Base-by-base conservation (phyloP, 2,113 vertebrate genomes). In the Chrysochloris asiatica region DNA sequence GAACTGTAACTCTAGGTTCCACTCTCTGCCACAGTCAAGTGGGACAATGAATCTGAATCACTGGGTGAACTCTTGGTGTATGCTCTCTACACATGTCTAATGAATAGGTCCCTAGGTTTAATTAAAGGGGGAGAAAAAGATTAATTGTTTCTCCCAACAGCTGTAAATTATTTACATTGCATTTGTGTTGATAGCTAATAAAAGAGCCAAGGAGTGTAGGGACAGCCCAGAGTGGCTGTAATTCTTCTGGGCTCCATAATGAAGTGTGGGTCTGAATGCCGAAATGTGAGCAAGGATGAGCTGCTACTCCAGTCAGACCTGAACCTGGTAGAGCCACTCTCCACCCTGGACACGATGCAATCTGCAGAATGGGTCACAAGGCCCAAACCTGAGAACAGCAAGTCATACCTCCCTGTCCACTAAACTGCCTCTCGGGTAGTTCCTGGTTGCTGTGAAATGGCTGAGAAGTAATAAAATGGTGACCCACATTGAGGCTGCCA, bases 131-230 rank as follows among this genome's bases (percentile, higher is more conserved):
- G 33, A 81, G 92, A 81, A 69, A 89, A 83, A 89, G 76, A 95
- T 95, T 52, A 95, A 90, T 95, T 93, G 63, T 83, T 63, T 92
- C 87, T 92, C 54, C 16, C 92, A 94, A 84, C 43, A 94, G 91
- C 71, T 93, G 76, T 85, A 95, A 90, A 95, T 96, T 95, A 95
- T 96, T 97, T 97, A 90, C 33, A 14, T 94, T 93, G 81, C 61
- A 30, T 83, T 93, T 96, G 81, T 93, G 50, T 73, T 65, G 92
- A 88, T 93, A 56, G 61, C 50, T 91, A 95, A 91, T 91, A 84
- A 96, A 95, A 95, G 91, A 47, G 1, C 52, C 43, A 85, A 92
- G 52, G 78, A 48, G n/a, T 30, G 71, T 80, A 26, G 80, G 83
- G 75, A 71, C 17, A 94, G n/a, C 52, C 26, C 72, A 86, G 26